Evolutionary conservation across 2,113 vertebrate species (phyloP).

Genomic region (Daboia siamensis): DNA sequence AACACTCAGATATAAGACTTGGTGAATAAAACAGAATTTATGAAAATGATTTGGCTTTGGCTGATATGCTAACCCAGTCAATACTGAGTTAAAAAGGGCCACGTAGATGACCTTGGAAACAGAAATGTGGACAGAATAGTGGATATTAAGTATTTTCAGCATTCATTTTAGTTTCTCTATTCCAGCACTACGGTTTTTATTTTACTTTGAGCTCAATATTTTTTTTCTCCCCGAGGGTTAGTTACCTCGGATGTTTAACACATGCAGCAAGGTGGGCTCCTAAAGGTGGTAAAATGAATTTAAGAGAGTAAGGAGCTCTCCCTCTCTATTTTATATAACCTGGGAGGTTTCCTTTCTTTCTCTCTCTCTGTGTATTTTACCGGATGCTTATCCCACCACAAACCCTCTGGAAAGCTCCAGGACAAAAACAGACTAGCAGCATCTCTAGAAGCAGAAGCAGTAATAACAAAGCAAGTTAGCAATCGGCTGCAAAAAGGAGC

Average conservation of each 20-base stretch:
- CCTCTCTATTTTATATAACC: not conserved
- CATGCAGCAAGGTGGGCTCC: not conserved
- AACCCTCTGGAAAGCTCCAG: not conserved
- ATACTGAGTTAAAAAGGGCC: not conserved
- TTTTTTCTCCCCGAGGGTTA: not conserved
- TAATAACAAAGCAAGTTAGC: not conserved
- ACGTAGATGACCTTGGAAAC: not conserved
- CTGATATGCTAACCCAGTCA: not conserved
- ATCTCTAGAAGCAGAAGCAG: not conserved
- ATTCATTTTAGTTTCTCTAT: not conserved
- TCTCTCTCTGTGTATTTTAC: not conserved
- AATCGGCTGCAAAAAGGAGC: not conserved
- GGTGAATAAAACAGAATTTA: not conserved
- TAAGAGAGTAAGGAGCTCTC: not conserved
- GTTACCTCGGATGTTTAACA: not conserved
- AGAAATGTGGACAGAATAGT: not conserved
- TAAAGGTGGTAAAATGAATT: not conserved
- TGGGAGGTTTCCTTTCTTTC: not conserved
- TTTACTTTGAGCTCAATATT: not conserved
- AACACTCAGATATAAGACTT: not conserved
- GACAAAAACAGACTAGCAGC: not conserved
- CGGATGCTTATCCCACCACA: not conserved
- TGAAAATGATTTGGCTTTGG: not conserved
- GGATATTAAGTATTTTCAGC: not conserved
- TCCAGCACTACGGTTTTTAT: not conserved